Evolutionary conservation across 2,888 invertebrate genomes (phyloP), one percentile per base, ranked within the genome.

Genomic region (Incurvaria masculella): DNA sequence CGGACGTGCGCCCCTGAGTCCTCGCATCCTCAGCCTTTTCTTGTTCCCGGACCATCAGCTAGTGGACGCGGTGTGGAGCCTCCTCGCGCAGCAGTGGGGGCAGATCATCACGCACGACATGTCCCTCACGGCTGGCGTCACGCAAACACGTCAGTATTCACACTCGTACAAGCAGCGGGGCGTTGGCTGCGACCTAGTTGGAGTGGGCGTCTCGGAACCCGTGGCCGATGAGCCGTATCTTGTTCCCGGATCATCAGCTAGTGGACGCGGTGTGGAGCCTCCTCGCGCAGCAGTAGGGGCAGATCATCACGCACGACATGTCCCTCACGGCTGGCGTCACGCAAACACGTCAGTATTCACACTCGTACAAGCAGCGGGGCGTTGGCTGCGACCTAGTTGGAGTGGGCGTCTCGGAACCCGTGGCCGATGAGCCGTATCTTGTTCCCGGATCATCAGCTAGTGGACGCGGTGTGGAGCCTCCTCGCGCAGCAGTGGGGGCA

Each of bases 401-500:
- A n/a, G n/a, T n/a, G n/a, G n/a, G n/a, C n/a, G n/a, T n/a, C n/a
- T 42, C 92, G 92, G 0, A 81, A 82, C 46, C 71, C 89, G 2
- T 80, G 93, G 42, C 69, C 82, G n/a, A 72, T 92, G n/a, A 91
- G 91, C 53, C 68, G 86, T 42, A 69, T 80, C 0, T 63, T 89
- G 8, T 90, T 89, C 64, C 89, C 89, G 0, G 88, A 90, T 59
- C 74, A 79, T 33, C 82, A 85, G 52, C 65, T 87, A 4, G 78
- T 86, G 4, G 91, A 92, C 68, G 87, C 84, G 0, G 68, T 84
- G 51, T 91, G 84, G 78, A 91, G 87, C 17, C 70, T 93, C 16
- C 84, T 84, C 44, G 84, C 91, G 42, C 89, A 89, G 82, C 89
- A 89, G 57, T 90, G 86, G 80, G 90, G 90, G 1, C 90, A 91